phyloP scores from a whole-genome alignment of 2,888 invertebrate genomes.

The Cheilosia urbana region DNA sequence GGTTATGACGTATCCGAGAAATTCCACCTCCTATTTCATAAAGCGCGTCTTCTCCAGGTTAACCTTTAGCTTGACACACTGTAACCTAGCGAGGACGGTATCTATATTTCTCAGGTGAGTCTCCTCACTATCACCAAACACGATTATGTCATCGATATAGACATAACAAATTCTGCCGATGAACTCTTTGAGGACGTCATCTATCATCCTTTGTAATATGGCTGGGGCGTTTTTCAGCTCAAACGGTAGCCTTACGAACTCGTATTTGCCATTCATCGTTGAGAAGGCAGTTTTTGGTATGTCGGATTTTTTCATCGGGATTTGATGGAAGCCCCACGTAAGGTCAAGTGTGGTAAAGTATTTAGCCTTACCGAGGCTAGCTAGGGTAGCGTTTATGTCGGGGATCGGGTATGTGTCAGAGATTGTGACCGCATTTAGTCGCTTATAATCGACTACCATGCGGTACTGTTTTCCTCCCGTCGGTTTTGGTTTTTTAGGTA shows the following conservation, averaged over 20 bases:
- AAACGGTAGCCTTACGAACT: conserved; percentile 43
- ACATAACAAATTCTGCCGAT: conserved; percentile 23
- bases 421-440: too few relatives aligned
- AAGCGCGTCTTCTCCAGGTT: too few relatives aligned
- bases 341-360: too few relatives aligned
- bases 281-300: neutral
- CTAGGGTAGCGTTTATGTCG: too few relatives aligned
- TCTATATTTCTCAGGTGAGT: neutral
- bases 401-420: too few relatives aligned
- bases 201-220: conserved; percentile 72
- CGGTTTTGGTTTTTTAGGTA: too few relatives aligned
- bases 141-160: neutral
- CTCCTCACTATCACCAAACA: neutral
- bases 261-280: conserved; percentile 69
- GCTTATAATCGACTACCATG: too few relatives aligned
- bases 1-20: too few relatives aligned
- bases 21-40: too few relatives aligned
- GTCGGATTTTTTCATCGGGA: neutral
- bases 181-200: conserved; percentile 65
- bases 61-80: too few relatives aligned
- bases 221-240: conserved; percentile 22
- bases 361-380: too few relatives aligned
- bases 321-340: neutral
- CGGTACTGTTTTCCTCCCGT: too few relatives aligned
- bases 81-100: neutral